These are phyloP conservation scores for Cuculus canorus DNA, from an alignment of 2,797 vertebrate species.

Conservation along the genomic window DNA sequence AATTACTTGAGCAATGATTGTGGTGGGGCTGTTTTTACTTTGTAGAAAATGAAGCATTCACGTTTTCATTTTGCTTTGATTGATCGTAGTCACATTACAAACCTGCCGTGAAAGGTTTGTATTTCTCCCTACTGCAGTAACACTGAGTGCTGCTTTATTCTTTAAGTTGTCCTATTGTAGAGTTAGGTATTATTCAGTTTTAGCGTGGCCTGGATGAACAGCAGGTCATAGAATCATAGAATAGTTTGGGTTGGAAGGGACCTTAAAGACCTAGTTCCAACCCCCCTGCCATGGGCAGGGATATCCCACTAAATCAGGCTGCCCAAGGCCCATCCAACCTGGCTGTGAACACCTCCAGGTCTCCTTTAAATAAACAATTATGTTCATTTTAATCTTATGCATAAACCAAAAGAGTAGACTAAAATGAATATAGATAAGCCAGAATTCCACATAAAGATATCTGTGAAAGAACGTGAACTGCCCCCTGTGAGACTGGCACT, in stretches of 20 bases:
- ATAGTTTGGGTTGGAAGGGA: no score
- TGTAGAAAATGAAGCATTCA: constrained; percentile 46
- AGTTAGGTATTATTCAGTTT: background rate
- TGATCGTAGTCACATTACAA: constrained; percentile 16
- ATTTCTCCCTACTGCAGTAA: background rate
- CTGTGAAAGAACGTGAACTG: background rate
- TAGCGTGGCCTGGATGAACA: background rate
- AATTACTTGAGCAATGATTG: constrained; percentile 24
- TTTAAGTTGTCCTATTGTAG: background rate
- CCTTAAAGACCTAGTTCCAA: no score
- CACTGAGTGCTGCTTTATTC: constrained; percentile 4
- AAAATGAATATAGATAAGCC: background rate
- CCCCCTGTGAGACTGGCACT: background rate
- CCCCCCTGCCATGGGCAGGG: no score
- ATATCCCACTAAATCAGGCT: no score
- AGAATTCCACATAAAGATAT: background rate
- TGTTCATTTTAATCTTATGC: background rate
- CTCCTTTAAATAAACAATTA: constrained; percentile 6
- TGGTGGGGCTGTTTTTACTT: constrained; percentile 36
- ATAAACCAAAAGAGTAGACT: background rate
- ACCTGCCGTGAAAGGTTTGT: background rate
- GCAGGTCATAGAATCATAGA: no score
- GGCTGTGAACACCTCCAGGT: no score
- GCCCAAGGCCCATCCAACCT: no score
- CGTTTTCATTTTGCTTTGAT: constrained; percentile 39